These are phyloP conservation scores for Indri indri DNA, from an alignment of 2,113 vertebrate species.

Conservation along the genomic window DNA sequence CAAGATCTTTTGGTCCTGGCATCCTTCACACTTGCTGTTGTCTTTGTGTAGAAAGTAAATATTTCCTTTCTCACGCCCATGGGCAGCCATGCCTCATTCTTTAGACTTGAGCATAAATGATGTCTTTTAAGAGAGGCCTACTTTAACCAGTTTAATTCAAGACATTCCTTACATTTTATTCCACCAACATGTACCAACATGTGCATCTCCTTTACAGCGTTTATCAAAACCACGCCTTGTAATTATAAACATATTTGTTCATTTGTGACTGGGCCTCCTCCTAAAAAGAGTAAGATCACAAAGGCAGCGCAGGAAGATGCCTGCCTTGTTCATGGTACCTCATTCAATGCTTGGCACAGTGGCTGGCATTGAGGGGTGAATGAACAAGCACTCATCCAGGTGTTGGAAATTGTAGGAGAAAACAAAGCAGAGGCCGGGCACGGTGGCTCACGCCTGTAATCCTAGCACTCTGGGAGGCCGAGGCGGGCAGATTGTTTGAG, in stretches of 20 bases:
- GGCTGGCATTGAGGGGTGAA: neutral
- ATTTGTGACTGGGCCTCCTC: neutral
- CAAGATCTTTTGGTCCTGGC: neutral
- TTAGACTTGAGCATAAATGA: neutral
- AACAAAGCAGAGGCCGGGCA: neutral
- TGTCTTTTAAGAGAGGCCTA: neutral
- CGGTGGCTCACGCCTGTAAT: no score
- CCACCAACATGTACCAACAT: no score
- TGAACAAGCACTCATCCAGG: neutral
- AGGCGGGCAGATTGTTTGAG: no score
- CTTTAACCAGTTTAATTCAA: neutral
- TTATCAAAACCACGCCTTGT: neutral
- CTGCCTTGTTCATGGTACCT: neutral
- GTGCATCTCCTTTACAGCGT: neutral
- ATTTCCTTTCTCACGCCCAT: neutral
- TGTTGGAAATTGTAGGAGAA: neutral
- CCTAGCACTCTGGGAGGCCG: no score
- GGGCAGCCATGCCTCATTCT: neutral
- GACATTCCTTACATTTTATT: neutral
- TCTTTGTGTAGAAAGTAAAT: slow-evolving; percentile 14
- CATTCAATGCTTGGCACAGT: neutral
- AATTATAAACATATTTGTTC: neutral
- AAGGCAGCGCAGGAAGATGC: neutral
- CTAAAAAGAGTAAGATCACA: neutral
- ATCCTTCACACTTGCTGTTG: neutral